phyloP scores from a whole-genome alignment of 2,888 invertebrate species.

The Hemithea aestivaria region DNA sequence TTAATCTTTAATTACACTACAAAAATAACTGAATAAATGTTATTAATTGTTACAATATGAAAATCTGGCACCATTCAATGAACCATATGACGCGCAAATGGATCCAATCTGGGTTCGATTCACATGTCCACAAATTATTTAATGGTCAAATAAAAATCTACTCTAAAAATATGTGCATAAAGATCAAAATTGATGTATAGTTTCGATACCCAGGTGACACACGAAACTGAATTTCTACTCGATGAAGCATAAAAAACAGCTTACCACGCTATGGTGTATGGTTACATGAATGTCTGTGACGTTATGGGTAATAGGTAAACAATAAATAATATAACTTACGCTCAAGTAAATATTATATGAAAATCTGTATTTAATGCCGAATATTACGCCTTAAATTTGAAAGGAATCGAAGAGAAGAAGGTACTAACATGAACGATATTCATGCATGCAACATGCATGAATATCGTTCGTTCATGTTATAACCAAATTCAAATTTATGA shows the following conservation, averaged over 20 bases:
- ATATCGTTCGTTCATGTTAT: neutral
- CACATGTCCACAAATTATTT: slow-evolving; percentile 44
- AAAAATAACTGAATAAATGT: too few relatives aligned
- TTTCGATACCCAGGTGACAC: slow-evolving; percentile 54
- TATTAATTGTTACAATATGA: too few relatives aligned
- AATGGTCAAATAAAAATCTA: slow-evolving; percentile 31
- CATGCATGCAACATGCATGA: slow-evolving; percentile 1
- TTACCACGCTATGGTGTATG: slow-evolving; percentile 57
- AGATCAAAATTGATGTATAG: slow-evolving; percentile 25
- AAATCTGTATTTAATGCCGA: too few relatives aligned
- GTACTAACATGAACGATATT: too few relatives aligned
- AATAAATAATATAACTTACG: too few relatives aligned
- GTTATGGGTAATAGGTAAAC: too few relatives aligned
- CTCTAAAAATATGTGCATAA: slow-evolving; percentile 30
- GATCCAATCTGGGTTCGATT: slow-evolving; percentile 33
- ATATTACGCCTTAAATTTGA: too few relatives aligned
- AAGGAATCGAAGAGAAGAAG: too few relatives aligned
- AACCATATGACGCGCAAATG: slow-evolving; percentile 57
- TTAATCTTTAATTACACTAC: too few relatives aligned
- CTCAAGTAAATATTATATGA: too few relatives aligned
- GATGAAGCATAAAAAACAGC: slow-evolving; percentile 69
- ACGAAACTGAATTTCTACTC: slow-evolving; percentile 65
- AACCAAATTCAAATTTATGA: slow-evolving; percentile 9
- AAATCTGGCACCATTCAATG: slow-evolving; percentile 36
- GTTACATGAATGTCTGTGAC: slow-evolving; percentile 44